phyloP scores from a whole-genome alignment of 2,113 vertebrate genomes.

The Embiotoca jacksoni region DNA sequence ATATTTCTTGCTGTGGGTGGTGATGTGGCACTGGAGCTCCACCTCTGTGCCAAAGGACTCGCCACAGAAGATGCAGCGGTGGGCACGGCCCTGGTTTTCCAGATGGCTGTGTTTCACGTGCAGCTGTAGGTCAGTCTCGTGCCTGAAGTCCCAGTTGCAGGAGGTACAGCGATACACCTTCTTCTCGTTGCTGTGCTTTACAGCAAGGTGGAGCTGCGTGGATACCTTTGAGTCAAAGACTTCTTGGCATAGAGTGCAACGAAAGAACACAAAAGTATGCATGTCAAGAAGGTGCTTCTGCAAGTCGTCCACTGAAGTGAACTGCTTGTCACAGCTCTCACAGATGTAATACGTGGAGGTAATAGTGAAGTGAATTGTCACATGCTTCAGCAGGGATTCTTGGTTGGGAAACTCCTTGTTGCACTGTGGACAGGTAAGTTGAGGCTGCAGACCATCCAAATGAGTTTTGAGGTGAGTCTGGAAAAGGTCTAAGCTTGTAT shows the following conservation, averaged over 20 bases:
- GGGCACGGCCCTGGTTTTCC: constrained; percentile 93
- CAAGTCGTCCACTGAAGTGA: constrained; percentile 97
- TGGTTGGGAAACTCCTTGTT: constrained; percentile 99
- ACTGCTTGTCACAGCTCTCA: constrained; percentile 99
- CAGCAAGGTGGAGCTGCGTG: constrained; percentile 96
- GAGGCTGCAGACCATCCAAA: constrained; percentile 92
- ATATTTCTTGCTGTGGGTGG: constrained; percentile 98
- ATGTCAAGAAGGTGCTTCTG: constrained; percentile 98
- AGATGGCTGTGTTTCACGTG: constrained; percentile 98
- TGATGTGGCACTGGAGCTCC: constrained; percentile 98
- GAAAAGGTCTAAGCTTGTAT: constrained; percentile 94
- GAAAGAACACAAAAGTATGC: constrained; percentile 99
- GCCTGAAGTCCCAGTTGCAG: constrained; percentile 99
- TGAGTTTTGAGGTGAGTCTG: constrained; percentile 98
- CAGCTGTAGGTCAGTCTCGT: constrained; percentile 94
- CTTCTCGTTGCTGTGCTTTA: constrained; percentile 98
- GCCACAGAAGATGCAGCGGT: constrained; percentile 97
- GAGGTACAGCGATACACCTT: constrained; percentile 97
- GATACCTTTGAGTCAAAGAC: constrained; percentile 99
- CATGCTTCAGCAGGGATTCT: constrained; percentile 96
- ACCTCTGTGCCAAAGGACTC: constrained; percentile 99
- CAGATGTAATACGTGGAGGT: constrained; percentile 99
- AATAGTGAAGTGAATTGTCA: constrained; percentile 97
- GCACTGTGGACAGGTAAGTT: constrained; percentile 97
- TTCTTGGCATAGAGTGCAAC: constrained; percentile 97